Base-by-base conservation (phyloP, 2,113 vertebrate genomes). In the Meles meles region DNA sequence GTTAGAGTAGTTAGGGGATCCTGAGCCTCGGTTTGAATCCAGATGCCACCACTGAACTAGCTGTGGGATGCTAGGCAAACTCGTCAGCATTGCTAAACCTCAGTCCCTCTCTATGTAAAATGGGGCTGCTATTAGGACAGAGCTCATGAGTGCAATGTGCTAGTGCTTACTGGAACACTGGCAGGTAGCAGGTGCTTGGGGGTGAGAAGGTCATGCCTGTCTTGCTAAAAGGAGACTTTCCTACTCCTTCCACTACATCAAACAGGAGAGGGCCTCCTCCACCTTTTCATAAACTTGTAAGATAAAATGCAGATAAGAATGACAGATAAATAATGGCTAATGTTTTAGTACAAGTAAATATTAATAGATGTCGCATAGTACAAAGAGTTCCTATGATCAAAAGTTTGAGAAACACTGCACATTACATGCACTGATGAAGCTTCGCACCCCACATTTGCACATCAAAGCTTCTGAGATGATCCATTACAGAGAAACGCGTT, bases 401-500 rank as follows among this genome's bases (percentile, higher is more conserved):
- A 88, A 91, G 34, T 92, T 80, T 95, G 77, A 29, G 39, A 86
- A 94, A 65, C 23, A 20, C 23, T 77, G 17, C 6, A 5, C 4
- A 55, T 55, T 44, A 21, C 3, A 31, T 23, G 14, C n/a, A 10
- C 47, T 20, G 88, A 44, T 44, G 93, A 97, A 90, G 55, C 18
- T 49, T 79, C 55, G 20, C 37, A 76, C 49, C 14, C 18, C 39
- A 29, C 6, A 65, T 95, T 67, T 79, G 47, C 29, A 96, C 34
- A 92, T 94, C 90, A 96, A 76, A 93, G 52, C 39, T 63, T 83
- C 81, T 69, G 81, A 88, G 47, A 89, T 61, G 47, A 52, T 74
- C 34, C 74, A 39, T 61, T 31, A 39, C 27, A 89, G 37, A 42
- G 74, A 69, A 93, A 92, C 83, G 37, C 63, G 31, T 91, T 95